Evolutionary conservation across 2,797 vertebrate species (phyloP), one percentile per base, ranked within the genome.

Genomic region (Eulemur coronatus): DNA sequence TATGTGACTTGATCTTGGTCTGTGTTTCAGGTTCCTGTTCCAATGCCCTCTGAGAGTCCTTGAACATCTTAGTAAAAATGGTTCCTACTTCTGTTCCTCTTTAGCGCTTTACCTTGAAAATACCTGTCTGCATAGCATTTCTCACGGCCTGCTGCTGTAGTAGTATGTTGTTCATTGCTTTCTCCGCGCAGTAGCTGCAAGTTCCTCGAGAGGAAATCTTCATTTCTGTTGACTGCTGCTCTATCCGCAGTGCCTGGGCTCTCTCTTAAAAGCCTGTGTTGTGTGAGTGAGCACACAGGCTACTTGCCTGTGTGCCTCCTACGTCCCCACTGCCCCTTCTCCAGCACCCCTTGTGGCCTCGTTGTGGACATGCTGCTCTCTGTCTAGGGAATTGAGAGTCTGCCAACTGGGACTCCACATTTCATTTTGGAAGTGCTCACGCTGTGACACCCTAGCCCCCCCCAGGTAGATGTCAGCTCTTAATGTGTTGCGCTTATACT

Each of bases 281-380:
- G 41, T 20, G 12, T 50, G 48, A 46, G 3, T 7, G 46, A 2
- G 28, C 33, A 28, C 46, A 28, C 59, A 38, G 33, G 48, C 5
- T 0, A 20, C 20, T 70, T 38, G 10, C 22, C 59, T 55, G 28
- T 18, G 18, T 24, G 13, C 35, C 0, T 8, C 13, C 22, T 5
- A 2, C 18, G 1, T 46, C n/a, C 35, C 46, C 1, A 0, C 43
- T 1, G 3, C 55, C 10, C 26, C 20, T 9, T 48, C 9, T 18
- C 46, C 5, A 33, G 20, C 26, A 28, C 12, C 24, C n/a, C 17
- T 82, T 72, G 15, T 73, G 63, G 80, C 15, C 24, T 0, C 2
- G 5, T 12, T 26, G 17, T 61, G 55, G 50, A 22, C 4, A 0
- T 14, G 11, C 17, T 17, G n/a, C 33, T 67, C 4, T 61, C 33